Base-by-base conservation (phyloP, 2,888 invertebrate genomes). In the Drosophila infuscata region DNA sequence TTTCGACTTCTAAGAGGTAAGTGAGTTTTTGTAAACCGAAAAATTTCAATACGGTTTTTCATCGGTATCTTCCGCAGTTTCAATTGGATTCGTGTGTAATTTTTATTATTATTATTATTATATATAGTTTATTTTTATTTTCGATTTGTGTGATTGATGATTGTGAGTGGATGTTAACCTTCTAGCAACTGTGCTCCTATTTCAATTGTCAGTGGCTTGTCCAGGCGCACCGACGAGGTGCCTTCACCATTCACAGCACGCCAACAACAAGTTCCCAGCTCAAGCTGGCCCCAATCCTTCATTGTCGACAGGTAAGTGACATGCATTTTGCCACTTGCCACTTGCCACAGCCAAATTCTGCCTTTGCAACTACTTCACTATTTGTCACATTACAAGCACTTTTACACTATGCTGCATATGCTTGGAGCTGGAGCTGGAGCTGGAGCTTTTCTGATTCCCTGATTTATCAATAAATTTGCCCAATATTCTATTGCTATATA, bases 301-400 rank as follows among this genome's bases (percentile, higher is more conserved):
- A 54, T 25, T 41, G 53, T 65, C 57, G 66, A 51, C 74, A 72
- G 87, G 82, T 82, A 83, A 86, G 82, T 83, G 87, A 72, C 74
- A 83, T 81, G 81, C 77, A 72, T 57, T 67, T 62, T 67, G 49
- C 48, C 73, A 66, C 70, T 62, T 67, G 49, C 48, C 73, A 66
- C 70, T 57, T 69, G 69, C 25, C 35, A 35, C 35, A 35, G 36
- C 66, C 72, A 65, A 59, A 58, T 56, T 64, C 32, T 46, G 25
- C 20, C 62, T 41, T 33, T 20, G 20, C 32, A 20, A 20, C 41
- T 17, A 20, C 15, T 43, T 20, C 41, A 43, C 17, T 3, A 43
- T n/a, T 41, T 57, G 41, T 20, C 56, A 15, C 57, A n/a, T n/a
- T n/a, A 2, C n/a, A n/a, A 30, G 38, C 56, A 56, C 29, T 17